Percentiles rank a stretch among this genome's conserved stretches.
These are phyloP conservation scores for Actenoides lindsayi DNA, from an alignment of 2,113 vertebrate genomes.

Conservation along the genomic window DNA sequence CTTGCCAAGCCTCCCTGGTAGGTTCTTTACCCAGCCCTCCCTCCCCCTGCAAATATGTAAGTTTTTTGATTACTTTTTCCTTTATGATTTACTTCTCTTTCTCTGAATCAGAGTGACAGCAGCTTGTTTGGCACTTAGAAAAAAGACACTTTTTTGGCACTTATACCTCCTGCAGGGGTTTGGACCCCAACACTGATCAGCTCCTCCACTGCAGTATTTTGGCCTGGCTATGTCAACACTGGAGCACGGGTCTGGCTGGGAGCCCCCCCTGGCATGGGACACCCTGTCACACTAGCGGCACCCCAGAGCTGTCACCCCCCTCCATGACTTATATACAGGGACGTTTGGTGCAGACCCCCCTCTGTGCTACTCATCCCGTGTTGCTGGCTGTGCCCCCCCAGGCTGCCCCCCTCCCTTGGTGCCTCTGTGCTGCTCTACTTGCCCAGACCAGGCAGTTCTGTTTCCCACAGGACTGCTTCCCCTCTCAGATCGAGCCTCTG, in stretches of 20 bases:
- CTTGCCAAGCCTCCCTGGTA: rapidly evolving
- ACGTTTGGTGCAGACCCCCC: not conserved
- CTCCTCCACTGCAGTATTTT: not conserved
- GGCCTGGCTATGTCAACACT: not conserved
- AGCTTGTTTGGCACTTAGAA: not conserved
- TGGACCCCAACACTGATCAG: not conserved
- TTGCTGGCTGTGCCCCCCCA: rapidly evolving
- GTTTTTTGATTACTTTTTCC: not conserved
- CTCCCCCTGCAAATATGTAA: not conserved
- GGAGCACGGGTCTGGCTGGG: not conserved
- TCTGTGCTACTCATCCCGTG: not conserved
- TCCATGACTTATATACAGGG: not conserved
- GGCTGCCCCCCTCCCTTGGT: rapidly evolving
- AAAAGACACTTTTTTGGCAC: not conserved
- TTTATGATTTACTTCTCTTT: not conserved
- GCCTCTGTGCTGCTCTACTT: rapidly evolving
- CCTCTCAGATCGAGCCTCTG: not conserved
- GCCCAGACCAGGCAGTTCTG: rapidly evolving
- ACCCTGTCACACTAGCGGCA: not conserved
- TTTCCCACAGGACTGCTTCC: not conserved
- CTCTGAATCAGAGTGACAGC: not conserved
- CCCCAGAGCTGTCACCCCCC: not conserved
- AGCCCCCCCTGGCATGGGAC: not conserved
- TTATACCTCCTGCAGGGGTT: not conserved
- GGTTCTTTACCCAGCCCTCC: not conserved